Percentiles rank a stretch among this genome's conserved stretches.
Conservation (phyloP, 2,113 vertebrate genomes). For the Condylura cristata region DNA sequence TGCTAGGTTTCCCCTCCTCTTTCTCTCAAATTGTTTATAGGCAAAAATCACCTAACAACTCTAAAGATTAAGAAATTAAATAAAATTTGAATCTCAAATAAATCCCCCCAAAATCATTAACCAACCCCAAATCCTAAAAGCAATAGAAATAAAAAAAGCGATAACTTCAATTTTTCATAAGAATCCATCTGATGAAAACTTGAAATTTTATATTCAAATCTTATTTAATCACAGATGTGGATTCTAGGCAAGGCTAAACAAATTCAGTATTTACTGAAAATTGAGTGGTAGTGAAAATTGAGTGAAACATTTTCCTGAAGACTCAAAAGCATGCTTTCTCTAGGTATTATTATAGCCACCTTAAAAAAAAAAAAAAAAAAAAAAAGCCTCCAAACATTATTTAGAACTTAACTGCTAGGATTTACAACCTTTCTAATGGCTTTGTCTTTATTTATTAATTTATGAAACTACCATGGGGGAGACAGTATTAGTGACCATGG, state of each 20-base stretch:
- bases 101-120: constrained; percentile 9
- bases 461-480: constrained; percentile 23
- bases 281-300: not conserved
- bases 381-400: not conserved
- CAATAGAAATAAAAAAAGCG: not conserved
- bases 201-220: not conserved
- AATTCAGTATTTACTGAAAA: not conserved
- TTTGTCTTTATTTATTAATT: constrained; percentile 74
- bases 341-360: not conserved
- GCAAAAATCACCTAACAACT: not conserved
- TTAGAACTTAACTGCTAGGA: constrained; percentile 20
- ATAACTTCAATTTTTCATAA: not conserved
- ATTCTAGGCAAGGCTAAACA: not conserved
- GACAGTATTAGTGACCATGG: constrained; percentile 65
- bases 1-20: not conserved
- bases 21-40: not conserved
- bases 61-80: not conserved
- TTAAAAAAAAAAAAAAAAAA: not conserved
- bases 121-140: not conserved
- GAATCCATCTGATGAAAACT: not conserved
- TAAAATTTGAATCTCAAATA: not conserved
- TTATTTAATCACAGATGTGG: not conserved
- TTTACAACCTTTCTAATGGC: constrained; percentile 52
- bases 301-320: not conserved
- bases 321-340: not conserved